A percentile compares a stretch with the other conserved stretches of the same genome.
phyloP scores from a whole-genome alignment of 2,888 invertebrate genomes.

The Dasypogon diadema region DNA sequence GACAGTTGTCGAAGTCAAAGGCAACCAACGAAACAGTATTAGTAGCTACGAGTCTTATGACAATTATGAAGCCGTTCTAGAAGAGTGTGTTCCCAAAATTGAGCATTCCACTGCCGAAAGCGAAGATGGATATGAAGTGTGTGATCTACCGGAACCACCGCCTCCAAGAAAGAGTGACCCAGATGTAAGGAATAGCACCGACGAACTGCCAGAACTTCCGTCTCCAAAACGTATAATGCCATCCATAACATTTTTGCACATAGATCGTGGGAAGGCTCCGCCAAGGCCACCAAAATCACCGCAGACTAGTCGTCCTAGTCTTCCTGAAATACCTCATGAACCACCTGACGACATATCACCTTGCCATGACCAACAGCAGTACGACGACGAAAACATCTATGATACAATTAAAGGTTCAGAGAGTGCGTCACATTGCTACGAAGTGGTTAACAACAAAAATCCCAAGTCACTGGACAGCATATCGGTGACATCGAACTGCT shows the following conservation, averaged over 20 bases:
- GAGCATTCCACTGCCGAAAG: constrained; percentile 1
- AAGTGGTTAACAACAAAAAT: constrained; percentile 59
- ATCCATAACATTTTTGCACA: not conserved
- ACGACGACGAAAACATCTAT: constrained; percentile 73
- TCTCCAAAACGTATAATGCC: constrained; percentile 64
- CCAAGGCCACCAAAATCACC: constrained; percentile 54
- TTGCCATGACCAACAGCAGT: constrained; percentile 49
- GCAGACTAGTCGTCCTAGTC: constrained; percentile 41
- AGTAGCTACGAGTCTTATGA: constrained; percentile 60
- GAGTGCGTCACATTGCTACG: constrained; percentile 67
- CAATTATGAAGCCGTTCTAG: constrained; percentile 65
- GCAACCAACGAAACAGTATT: constrained; percentile 18
- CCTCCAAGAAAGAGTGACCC: constrained; percentile 52
- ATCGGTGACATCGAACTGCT: constrained; percentile 66
- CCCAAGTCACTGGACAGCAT: constrained; percentile 59
- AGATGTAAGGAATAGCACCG: constrained; percentile 62
- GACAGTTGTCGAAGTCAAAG: constrained; percentile 63
- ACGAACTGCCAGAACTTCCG: constrained; percentile 62
- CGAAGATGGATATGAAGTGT: constrained; percentile 66
- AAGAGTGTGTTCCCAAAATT: constrained; percentile 44
- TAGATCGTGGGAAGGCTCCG: not conserved
- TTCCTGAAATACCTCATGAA: constrained; percentile 32
- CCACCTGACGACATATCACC: not conserved
- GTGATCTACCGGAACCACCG: constrained; percentile 60
- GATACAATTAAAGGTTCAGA: constrained; percentile 74